These are phyloP conservation scores for Triplophysa dalaica DNA, from an alignment of 2,113 vertebrate species.

Conservation along the genomic window DNA sequence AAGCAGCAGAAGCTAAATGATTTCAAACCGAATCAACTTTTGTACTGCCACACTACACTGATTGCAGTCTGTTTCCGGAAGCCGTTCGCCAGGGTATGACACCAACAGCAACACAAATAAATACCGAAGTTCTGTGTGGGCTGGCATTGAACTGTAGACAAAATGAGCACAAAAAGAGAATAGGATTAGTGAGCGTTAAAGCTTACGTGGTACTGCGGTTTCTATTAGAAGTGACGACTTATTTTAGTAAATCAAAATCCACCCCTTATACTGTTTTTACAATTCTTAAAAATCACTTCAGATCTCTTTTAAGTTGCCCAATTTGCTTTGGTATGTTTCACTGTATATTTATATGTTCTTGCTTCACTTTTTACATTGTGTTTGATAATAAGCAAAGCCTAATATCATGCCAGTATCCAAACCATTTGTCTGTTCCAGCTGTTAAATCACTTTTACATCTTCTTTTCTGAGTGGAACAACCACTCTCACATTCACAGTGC, in stretches of 20 bases:
- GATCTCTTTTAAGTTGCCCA: too few species aligned
- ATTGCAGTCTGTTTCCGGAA: background rate
- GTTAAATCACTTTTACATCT: background rate
- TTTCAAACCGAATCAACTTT: background rate
- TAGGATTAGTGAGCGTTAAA: background rate
- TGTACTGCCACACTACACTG: background rate
- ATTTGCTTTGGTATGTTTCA: too few species aligned
- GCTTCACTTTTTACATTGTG: background rate
- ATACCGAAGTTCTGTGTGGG: background rate
- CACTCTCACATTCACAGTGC: too few species aligned
- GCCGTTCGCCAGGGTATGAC: conserved; percentile 21
- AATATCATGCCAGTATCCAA: background rate
- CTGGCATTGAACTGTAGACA: background rate
- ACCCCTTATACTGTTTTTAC: too few species aligned
- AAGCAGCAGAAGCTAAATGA: conserved; percentile 10
- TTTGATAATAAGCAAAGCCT: background rate
- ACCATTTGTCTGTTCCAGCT: background rate
- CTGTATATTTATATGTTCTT: background rate
- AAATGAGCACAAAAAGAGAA: background rate
- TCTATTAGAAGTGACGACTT: background rate
- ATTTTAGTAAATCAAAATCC: background rate
- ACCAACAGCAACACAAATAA: background rate
- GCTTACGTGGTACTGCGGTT: background rate
- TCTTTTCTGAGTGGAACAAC: background rate
- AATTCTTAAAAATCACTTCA: too few species aligned